A percentile compares a stretch with the other conserved stretches of the same genome.
Evolutionary conservation across 2,797 vertebrate genomes (phyloP).

Genomic region (Amphiprion clarkii): DNA sequence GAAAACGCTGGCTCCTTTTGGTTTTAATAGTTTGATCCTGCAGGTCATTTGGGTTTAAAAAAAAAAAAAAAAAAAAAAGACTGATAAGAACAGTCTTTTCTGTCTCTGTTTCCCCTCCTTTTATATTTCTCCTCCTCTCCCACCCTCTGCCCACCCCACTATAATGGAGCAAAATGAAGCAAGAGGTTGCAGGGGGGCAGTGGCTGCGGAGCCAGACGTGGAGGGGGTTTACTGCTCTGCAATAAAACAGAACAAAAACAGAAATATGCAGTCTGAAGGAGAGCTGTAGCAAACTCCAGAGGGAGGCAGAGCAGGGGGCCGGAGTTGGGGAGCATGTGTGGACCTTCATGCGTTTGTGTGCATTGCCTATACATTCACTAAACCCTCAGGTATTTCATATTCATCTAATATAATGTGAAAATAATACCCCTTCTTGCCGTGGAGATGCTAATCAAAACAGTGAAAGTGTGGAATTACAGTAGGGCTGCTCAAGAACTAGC

Average conservation of each 20-base stretch:
- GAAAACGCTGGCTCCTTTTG: slow-evolving; percentile 47
- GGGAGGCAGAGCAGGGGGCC: slow-evolving; percentile 68
- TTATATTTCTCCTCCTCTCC: slow-evolving; percentile 24
- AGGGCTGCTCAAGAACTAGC: slow-evolving; percentile 19
- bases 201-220: slow-evolving; percentile 70
- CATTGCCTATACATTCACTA: slow-evolving; percentile 22
- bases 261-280: slow-evolving; percentile 77
- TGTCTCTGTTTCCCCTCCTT: slow-evolving; percentile 39
- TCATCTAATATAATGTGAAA: slow-evolving; percentile 49
- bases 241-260: slow-evolving; percentile 83
- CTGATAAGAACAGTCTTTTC: slow-evolving; percentile 64
- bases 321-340: slow-evolving; percentile 45
- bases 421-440: slow-evolving; percentile 47
- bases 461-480: slow-evolving; percentile 45
- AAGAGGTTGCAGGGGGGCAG: slow-evolving; percentile 73
- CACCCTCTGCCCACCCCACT: slow-evolving; percentile 33
- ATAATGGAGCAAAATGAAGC: slow-evolving; percentile 69
- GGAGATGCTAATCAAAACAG: slow-evolving; percentile 48
- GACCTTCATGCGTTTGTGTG: slow-evolving; percentile 24
- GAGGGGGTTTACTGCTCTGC: slow-evolving; percentile 78
- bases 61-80: slow-evolving; percentile 37
- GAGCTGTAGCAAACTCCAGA: slow-evolving; percentile 70
- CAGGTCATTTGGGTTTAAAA: slow-evolving; percentile 43
- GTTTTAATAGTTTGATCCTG: slow-evolving; percentile 62
- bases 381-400: slow-evolving; percentile 40